Conservation (phyloP, 2,888 invertebrate species). For the Schrankia costaestrigalis region DNA sequence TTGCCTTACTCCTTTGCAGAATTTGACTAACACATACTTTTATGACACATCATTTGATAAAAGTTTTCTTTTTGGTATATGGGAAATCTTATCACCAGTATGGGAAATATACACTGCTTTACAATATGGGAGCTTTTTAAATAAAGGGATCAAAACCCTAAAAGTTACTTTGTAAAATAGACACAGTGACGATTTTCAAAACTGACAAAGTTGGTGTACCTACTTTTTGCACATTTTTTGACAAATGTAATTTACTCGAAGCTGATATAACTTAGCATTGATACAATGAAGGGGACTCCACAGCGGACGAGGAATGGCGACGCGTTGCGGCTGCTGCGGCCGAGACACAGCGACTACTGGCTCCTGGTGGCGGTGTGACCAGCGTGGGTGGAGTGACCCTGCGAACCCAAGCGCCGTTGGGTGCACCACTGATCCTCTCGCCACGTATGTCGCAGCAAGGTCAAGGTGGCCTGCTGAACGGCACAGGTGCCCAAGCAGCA, state of each 20-base stretch:
- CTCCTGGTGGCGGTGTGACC: slow-evolving; percentile 73
- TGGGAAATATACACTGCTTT: slow-evolving; percentile 3
- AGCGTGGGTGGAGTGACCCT: slow-evolving; percentile 83
- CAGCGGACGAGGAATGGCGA: slow-evolving; percentile 93
- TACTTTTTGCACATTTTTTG: not conserved
- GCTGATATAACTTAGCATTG: slow-evolving; percentile 60
- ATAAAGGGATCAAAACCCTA: slow-evolving; percentile 1
- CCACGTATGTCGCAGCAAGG: slow-evolving; percentile 93
- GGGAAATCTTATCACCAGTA: not conserved
- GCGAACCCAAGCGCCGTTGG: slow-evolving; percentile 88
- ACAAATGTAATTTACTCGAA: slow-evolving; percentile 1
- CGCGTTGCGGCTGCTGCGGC: slow-evolving; percentile 90
- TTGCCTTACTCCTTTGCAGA: slow-evolving; percentile 1
- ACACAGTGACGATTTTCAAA: too few relatives aligned
- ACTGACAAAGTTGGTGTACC: not conserved
- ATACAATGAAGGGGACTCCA: slow-evolving; percentile 65
- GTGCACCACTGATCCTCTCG: slow-evolving; percentile 95
- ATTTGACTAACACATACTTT: slow-evolving; percentile 2
- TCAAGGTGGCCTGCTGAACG: slow-evolving; percentile 84
- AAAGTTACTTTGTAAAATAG: too few relatives aligned
- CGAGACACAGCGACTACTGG: slow-evolving; percentile 88
- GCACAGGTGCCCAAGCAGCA: slow-evolving; percentile 60
- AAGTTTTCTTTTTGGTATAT: not conserved
- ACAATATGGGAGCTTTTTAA: not conserved
- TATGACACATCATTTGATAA: too few relatives aligned